Conservation (phyloP, 2,888 invertebrate genomes). For the Lutraria lutraria region DNA sequence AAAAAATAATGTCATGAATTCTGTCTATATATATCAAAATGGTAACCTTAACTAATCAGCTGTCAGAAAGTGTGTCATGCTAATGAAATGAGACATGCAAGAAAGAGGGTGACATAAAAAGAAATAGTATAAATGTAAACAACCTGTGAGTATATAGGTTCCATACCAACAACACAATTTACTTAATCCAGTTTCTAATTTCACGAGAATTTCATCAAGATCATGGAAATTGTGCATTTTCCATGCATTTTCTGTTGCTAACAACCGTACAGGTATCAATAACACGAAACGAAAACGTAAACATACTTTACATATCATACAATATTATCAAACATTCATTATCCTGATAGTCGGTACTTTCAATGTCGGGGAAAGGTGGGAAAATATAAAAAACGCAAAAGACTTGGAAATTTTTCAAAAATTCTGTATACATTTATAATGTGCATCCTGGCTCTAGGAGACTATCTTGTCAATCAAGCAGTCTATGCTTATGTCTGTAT, state of each 20-base stretch:
- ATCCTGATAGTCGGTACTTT: not conserved
- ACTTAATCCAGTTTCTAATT: slow-evolving; percentile 4
- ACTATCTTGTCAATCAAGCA: not conserved
- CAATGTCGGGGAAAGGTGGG: not conserved
- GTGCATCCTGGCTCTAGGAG: not conserved
- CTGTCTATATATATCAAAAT: too few species aligned
- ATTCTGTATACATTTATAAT: not conserved
- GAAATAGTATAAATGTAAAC: too few species aligned
- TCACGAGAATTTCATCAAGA: slow-evolving; percentile 6
- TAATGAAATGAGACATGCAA: not conserved
- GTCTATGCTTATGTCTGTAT: not conserved
- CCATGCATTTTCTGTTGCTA: not conserved
- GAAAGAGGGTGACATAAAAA: too few species aligned
- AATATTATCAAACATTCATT: not conserved
- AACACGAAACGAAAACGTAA: not conserved
- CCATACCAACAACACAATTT: slow-evolving; percentile 13
- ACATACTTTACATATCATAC: not conserved
- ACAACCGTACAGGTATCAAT: not conserved
- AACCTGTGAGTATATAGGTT: slow-evolving; percentile 2
- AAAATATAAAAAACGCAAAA: not conserved
- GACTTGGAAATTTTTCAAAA: slow-evolving; percentile 27
- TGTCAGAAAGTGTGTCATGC: too few species aligned
- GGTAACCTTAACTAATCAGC: too few species aligned
- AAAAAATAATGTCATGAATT: too few species aligned
- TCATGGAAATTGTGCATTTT: not conserved